Conservation (phyloP, 2,888 invertebrate genomes). For the Hemicrepidius hirtus region DNA sequence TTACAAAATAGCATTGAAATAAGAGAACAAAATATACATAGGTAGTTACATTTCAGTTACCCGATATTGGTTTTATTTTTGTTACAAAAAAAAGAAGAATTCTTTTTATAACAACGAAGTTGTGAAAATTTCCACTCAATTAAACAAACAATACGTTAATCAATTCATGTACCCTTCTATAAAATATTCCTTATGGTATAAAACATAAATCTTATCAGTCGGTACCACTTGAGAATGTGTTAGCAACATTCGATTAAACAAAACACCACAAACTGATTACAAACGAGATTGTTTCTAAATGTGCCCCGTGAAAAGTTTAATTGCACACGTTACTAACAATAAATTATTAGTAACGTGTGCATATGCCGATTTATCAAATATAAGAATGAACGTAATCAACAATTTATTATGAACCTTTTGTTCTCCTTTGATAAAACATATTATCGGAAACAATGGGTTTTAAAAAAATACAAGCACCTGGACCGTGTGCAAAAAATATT, state of each 20-base stretch:
- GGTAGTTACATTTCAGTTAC: too few species aligned
- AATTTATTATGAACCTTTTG: constrained; percentile 34
- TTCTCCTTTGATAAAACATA: constrained; percentile 24
- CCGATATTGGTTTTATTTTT: too few species aligned
- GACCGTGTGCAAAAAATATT: constrained; percentile 1
- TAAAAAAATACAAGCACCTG: neutral
- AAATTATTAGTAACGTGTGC: constrained; percentile 48
- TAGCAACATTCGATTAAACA: constrained; percentile 27
- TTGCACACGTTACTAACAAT: constrained; percentile 52
- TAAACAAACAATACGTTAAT: too few species aligned
- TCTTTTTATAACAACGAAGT: too few species aligned
- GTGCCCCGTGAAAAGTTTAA: constrained; percentile 13
- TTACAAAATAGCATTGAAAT: too few species aligned
- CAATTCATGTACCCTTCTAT: too few species aligned
- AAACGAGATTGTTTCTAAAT: constrained; percentile 27
- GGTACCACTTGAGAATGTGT: constrained; percentile 21
- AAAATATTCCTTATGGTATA: too few species aligned
- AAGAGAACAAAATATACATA: too few species aligned
- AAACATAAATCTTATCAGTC: constrained; percentile 7
- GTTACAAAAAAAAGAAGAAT: too few species aligned
- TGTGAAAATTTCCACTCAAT: too few species aligned
- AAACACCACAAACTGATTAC: constrained; percentile 36
- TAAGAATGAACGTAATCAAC: neutral
- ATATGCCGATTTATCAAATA: constrained; percentile 22
- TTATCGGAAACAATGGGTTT: neutral